A percentile compares a stretch with the other conserved stretches of the same genome.
These are phyloP conservation scores for Rugalucina vietnamica DNA, from an alignment of 2,888 invertebrate genomes.

Conservation along the genomic window DNA sequence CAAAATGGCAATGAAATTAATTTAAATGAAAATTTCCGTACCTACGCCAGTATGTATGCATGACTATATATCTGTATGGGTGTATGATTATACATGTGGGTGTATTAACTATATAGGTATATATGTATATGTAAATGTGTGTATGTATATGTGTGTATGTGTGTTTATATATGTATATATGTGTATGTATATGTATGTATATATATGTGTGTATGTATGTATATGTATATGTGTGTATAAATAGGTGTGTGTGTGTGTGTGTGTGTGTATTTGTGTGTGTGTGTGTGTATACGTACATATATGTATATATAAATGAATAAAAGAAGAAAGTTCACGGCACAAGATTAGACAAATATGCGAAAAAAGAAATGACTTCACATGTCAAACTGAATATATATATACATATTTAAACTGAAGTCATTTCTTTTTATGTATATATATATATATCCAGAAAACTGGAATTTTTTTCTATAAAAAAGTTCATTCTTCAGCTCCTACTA, in stretches of 20 bases:
- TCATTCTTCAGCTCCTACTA: background rate
- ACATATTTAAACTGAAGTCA: constrained; percentile 42
- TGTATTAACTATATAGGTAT: background rate
- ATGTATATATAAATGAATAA: background rate
- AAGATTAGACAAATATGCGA: background rate
- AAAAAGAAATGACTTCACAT: constrained; percentile 40
- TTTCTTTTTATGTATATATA: background rate
- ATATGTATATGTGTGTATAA: background rate
- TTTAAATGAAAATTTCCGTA: too few relatives aligned
- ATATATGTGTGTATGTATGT: background rate
- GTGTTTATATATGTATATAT: background rate
- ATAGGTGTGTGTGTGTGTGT: background rate
- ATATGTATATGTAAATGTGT: background rate
- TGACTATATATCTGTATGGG: background rate
- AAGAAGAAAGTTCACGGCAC: background rate
- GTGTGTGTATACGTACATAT: background rate
- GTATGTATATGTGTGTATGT: background rate
- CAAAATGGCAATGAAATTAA: too few relatives aligned
- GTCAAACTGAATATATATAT: constrained; percentile 53
- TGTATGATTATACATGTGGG: background rate
- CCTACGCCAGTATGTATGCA: background rate
- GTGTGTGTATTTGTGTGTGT: background rate
- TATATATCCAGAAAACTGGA: background rate
- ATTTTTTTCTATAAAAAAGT: background rate
- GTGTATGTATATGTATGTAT: background rate